Conservation (phyloP, 2,888 invertebrate species). For the Listrodromus nycthemerus region DNA sequence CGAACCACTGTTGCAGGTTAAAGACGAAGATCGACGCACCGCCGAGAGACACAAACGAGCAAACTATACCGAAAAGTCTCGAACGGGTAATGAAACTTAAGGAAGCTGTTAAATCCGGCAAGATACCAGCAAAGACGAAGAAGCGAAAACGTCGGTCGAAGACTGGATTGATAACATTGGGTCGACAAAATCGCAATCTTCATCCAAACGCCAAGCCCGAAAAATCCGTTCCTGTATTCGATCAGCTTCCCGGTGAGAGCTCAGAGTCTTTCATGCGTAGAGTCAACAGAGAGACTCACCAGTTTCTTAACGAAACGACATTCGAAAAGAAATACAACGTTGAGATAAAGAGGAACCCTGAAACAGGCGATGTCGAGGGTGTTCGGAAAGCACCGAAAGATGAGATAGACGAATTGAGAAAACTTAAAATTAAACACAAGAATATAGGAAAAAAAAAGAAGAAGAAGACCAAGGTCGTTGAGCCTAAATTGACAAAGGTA, state of each 20-base stretch:
- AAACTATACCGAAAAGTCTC: constrained; percentile 91
- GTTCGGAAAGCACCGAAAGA: constrained; percentile 86
- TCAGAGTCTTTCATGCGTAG: constrained; percentile 88
- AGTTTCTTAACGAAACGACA: constrained; percentile 87
- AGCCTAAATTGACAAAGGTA: constrained; percentile 84
- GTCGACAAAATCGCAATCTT: constrained; percentile 51
- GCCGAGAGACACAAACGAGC: constrained; percentile 89
- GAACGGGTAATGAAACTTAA: constrained; percentile 87
- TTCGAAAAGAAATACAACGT: constrained; percentile 88
- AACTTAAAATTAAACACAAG: constrained; percentile 81
- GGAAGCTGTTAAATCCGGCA: constrained; percentile 84
- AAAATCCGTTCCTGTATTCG: constrained; percentile 86
- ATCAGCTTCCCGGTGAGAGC: constrained; percentile 88
- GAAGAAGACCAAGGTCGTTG: constrained; percentile 65
- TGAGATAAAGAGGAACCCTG: constrained; percentile 85
- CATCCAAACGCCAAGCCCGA: constrained; percentile 81
- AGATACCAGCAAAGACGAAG: constrained; percentile 81
- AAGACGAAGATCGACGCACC: constrained; percentile 91
- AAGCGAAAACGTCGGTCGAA: constrained; percentile 78
- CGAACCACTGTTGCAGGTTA: constrained; percentile 85
- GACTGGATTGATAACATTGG: constrained; percentile 78
- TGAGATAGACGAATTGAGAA: constrained; percentile 85
- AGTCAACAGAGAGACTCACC: constrained; percentile 88
- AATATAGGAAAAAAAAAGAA: constrained; percentile 82
- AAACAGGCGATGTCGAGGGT: constrained; percentile 85